Conservation (phyloP, 2,888 invertebrate species). For the Cacoxenus indagator region DNA sequence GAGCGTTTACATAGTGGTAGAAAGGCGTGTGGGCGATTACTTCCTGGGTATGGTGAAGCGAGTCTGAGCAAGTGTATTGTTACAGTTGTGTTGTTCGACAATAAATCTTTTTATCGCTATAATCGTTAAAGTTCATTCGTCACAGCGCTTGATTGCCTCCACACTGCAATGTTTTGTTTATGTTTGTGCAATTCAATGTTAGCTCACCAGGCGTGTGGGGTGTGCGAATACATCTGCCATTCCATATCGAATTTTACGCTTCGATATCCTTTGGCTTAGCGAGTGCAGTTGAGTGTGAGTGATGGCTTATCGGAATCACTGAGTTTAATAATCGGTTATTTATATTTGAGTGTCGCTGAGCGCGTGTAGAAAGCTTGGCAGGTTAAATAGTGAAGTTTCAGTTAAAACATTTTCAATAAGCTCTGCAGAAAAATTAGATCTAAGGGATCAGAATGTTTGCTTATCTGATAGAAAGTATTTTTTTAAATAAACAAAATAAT, state of each 20-base stretch:
- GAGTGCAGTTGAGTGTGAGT: slow-evolving; percentile 26
- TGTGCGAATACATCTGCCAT: not conserved
- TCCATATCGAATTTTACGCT: slow-evolving; percentile 20
- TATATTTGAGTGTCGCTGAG: not conserved
- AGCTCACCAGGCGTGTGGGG: not conserved
- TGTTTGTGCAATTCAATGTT: slow-evolving; percentile 39
- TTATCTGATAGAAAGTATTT: too few species aligned
- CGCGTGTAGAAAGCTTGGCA: not conserved
- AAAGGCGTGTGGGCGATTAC: not conserved
- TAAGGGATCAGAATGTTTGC: too few species aligned
- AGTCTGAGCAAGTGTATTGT: slow-evolving; percentile 35
- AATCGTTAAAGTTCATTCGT: slow-evolving; percentile 61
- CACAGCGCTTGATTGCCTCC: slow-evolving; percentile 52
- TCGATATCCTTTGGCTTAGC: not conserved
- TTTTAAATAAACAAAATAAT: too few species aligned
- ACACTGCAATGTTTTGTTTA: slow-evolving; percentile 35
- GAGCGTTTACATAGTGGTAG: not conserved
- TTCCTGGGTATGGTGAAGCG: not conserved
- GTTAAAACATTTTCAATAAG: too few species aligned
- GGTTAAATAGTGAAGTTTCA: not conserved
- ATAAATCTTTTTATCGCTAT: slow-evolving; percentile 61
- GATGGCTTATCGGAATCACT: slow-evolving; percentile 38
- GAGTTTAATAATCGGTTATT: slow-evolving; percentile 46
- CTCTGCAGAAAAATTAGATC: too few species aligned
- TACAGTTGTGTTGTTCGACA: slow-evolving; percentile 52